Conservation (phyloP, 2,888 invertebrate genomes). For the Callinectes sapidus region DNA sequence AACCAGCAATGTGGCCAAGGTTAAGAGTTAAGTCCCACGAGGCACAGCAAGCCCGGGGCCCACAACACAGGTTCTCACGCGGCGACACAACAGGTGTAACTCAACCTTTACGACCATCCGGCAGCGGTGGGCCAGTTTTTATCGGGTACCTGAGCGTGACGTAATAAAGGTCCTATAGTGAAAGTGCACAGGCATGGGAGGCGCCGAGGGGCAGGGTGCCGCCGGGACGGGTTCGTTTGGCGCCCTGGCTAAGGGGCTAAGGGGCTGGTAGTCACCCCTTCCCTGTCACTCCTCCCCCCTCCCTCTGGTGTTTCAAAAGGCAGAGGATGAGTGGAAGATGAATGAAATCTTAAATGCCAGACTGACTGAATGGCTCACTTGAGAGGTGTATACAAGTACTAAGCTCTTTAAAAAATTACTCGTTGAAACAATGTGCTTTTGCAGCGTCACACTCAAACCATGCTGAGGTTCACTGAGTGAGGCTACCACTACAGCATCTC, state of each 20-base stretch:
- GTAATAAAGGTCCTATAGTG: slow-evolving; percentile 32
- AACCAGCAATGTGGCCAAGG: neutral
- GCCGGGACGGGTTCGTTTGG: neutral
- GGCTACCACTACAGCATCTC: neutral
- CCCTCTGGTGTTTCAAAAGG: neutral
- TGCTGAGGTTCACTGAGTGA: neutral
- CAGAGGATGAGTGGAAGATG: neutral
- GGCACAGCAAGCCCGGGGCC: neutral
- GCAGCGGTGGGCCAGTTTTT: slow-evolving; percentile 31
- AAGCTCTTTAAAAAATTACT: neutral
- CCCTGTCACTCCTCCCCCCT: neutral
- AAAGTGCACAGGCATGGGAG: slow-evolving; percentile 25
- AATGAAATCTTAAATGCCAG: neutral
- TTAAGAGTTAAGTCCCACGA: neutral
- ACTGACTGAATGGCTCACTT: neutral
- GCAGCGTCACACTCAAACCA: neutral
- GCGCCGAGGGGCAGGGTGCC: slow-evolving; percentile 17
- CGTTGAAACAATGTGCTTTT: neutral
- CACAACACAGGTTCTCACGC: neutral
- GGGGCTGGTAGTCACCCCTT: neutral
- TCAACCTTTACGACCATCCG: neutral
- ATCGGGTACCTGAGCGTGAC: slow-evolving; percentile 13
- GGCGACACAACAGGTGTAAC: neutral
- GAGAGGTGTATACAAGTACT: neutral
- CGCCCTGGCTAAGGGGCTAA: neutral